Evolutionary conservation across 2,797 vertebrate species (phyloP).

Genomic region (Salmo trutta): DNA sequence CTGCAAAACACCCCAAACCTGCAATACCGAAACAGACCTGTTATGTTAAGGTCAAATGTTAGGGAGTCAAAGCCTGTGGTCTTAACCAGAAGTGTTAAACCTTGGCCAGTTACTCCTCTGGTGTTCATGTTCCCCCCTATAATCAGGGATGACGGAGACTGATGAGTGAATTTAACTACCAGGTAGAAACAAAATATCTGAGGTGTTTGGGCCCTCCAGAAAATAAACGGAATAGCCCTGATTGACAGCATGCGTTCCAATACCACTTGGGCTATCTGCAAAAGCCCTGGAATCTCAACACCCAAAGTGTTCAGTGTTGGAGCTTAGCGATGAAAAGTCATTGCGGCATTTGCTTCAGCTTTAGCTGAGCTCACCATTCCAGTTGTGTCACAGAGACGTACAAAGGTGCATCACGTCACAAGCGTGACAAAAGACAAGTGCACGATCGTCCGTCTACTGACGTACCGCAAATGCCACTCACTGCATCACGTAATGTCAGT

Average conservation of each 20-base stretch:
- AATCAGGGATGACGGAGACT: not conserved
- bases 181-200: too few relatives aligned
- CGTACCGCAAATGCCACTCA: not conserved
- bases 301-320: not conserved
- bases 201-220: too few relatives aligned
- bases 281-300: not conserved
- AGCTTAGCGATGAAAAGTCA: not conserved
- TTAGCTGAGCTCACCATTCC: not conserved
- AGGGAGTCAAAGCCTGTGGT: not conserved
- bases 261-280: too few relatives aligned
- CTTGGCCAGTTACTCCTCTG: not conserved
- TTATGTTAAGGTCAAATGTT: not conserved
- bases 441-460: not conserved
- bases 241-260: too few relatives aligned
- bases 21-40: not conserved
- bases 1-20: not conserved
- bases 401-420: slow-evolving; percentile 1
- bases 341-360: not conserved
- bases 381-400: slow-evolving; percentile 14
- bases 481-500: slow-evolving; percentile 1
- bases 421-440: slow-evolving; percentile 15
- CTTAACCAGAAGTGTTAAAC: not conserved
- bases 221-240: too few relatives aligned
- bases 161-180: not conserved
- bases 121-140: not conserved